Base-by-base conservation (phyloP, 2,113 vertebrate genomes). In the Perca flavescens region DNA sequence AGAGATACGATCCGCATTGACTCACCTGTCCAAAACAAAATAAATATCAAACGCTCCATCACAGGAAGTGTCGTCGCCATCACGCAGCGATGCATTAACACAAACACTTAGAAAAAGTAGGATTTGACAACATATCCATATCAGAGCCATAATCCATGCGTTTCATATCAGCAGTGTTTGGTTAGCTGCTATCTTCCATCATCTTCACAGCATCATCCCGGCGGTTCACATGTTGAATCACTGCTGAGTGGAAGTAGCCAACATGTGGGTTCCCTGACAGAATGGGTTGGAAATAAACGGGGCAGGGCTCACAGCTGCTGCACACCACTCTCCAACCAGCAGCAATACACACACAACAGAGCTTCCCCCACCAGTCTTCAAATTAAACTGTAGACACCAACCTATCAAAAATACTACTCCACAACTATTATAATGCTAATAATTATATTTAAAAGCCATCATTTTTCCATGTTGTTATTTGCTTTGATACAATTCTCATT, bases 11-110 rank as follows among this genome's bases (percentile, higher is more conserved):
- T 7, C 65, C 21, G 22, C 8, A 5, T 53, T 9, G 12, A 74
- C 94, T 93, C 78, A 96, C 95, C 91, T 94, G 91, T 96, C 95
- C 14, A 96, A 80, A 2, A 95, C 82, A 88, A 98, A 98, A 91
- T 98, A 98, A 67, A 98, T 89, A 86, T 99, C 97, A 91, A 98
- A 98, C 1, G 96, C 97, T 77, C 95, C 96, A 80, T 94, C 93
- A 86, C 98, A 99, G 6, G 96, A 96, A 4, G 95, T 93, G 10
- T 96, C 94, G 11, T 95, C 94, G 8, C 90, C 95, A 6, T 80
- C 90, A 31, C 87, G 81, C 6, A 79, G 11, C 3, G 86, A 81
- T 1, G 86, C 65, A 61, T 78, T 52, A 22, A 66, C 65, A 10
- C 68, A 74, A 15, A 84, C 53, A 13, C 36, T 64, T 2, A 86